A percentile compares a stretch with the other conserved stretches of the same genome.
These are phyloP conservation scores for Microcebus tavaratra DNA, from an alignment of 2,113 vertebrate genomes.

Conservation along the genomic window DNA sequence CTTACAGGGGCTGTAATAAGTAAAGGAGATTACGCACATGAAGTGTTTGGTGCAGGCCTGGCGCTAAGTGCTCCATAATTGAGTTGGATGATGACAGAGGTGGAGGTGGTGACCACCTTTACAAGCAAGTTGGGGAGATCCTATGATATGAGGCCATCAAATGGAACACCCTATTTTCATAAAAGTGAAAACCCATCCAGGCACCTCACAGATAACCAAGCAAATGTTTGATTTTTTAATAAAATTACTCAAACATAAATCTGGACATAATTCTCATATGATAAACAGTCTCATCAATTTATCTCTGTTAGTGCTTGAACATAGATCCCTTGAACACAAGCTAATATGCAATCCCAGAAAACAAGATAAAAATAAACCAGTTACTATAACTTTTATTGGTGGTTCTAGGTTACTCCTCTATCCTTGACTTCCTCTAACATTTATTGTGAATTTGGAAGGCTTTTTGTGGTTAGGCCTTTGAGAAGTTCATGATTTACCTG, in stretches of 20 bases:
- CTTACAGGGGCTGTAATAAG: background rate
- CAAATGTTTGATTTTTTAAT: background rate
- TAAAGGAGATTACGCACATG: background rate
- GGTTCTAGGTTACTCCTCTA: background rate
- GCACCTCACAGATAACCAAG: background rate
- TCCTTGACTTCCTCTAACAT: background rate
- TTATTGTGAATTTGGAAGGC: background rate
- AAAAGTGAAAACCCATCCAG: background rate
- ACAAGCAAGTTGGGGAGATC: background rate
- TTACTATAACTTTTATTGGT: background rate
- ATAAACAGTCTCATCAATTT: background rate
- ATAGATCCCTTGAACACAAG: background rate
- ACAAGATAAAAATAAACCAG: background rate
- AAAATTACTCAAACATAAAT: conserved; percentile 3
- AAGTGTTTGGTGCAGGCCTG: background rate
- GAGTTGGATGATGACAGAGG: background rate
- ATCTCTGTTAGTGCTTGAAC: background rate
- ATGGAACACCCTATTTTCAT: background rate
- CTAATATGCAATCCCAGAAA: background rate
- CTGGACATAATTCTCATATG: background rate
- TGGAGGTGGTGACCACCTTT: background rate
- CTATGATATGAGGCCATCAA: background rate
- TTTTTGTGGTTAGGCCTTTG: background rate
- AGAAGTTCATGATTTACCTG: background rate
- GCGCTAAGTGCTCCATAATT: background rate